A percentile compares a stretch with the other conserved stretches of the same genome.
Evolutionary conservation across 2,113 vertebrate genomes (phyloP).

Genomic region (Anoura caudifer): DNA sequence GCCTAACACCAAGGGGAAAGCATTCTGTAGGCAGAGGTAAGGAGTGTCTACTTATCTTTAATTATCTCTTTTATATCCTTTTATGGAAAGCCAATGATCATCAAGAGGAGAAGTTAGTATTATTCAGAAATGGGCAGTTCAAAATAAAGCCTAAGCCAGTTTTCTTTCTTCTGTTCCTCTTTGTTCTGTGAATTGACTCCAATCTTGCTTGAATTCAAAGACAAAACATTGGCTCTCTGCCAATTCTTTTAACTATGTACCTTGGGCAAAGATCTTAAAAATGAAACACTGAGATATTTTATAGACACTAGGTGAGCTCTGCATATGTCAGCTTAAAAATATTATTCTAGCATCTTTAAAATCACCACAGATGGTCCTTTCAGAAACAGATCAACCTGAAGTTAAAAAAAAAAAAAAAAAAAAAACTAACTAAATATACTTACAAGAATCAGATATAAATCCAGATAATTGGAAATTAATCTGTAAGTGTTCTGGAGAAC

Average conservation of each 20-base stretch:
- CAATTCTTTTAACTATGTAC: neutral
- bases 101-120: constrained; percentile 19
- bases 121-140: constrained; percentile 26
- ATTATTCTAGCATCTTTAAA: neutral
- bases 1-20: neutral
- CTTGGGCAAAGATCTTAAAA: neutral
- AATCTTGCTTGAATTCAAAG: neutral
- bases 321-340: rapidly evolving
- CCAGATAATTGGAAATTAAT: neutral
- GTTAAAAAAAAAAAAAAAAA: neutral
- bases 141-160: neutral
- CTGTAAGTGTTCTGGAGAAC: neutral
- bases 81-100: constrained; percentile 40
- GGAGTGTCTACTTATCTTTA: constrained; percentile 47
- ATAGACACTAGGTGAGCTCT: neutral
- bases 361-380: neutral
- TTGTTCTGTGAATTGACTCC: neutral
- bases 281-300: neutral
- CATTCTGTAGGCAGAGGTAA: neutral
- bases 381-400: neutral
- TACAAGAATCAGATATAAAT: neutral
- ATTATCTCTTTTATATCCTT: neutral
- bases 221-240: neutral
- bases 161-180: constrained; percentile 1
- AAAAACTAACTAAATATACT: neutral